A percentile compares a stretch with the other conserved stretches of the same genome.
These are phyloP conservation scores for Misgurnus mizolepis DNA, from an alignment of 2,113 vertebrate genomes.

Conservation along the genomic window DNA sequence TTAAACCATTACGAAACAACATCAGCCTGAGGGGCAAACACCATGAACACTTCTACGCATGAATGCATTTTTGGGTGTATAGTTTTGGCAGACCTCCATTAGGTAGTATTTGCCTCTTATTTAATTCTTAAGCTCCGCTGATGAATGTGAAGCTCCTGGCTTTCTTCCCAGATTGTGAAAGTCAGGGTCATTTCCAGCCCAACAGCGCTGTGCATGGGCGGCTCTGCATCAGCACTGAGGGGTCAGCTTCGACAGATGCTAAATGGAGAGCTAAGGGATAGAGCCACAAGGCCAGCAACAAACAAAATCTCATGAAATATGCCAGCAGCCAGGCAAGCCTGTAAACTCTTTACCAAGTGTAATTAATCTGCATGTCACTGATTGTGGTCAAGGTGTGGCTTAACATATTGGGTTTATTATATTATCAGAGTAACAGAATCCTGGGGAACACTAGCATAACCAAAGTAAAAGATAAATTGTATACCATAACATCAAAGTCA, in stretches of 20 bases:
- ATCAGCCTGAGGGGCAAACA: not conserved
- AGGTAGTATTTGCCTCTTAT: constrained; percentile 26
- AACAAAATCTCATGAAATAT: constrained; percentile 42
- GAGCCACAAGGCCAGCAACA: constrained; percentile 53
- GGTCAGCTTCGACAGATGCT: constrained; percentile 51
- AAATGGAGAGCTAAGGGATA: constrained; percentile 53
- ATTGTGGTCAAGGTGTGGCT: constrained; percentile 3
- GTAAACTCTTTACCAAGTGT: not conserved
- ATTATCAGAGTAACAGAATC: not conserved
- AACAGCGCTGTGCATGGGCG: constrained; percentile 47
- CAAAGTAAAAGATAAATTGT: too few species aligned
- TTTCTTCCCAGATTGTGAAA: constrained; percentile 58
- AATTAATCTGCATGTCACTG: constrained; percentile 37
- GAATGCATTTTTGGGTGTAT: constrained; percentile 9
- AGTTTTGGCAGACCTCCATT: constrained; percentile 5
- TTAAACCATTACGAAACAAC: not conserved
- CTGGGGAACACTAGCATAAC: too few species aligned
- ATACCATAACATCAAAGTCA: too few species aligned
- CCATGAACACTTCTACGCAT: not conserved
- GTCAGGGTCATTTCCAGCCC: constrained; percentile 51
- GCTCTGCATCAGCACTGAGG: constrained; percentile 47
- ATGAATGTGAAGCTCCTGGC: constrained; percentile 55
- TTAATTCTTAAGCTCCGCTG: constrained; percentile 8
- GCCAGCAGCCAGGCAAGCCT: constrained; percentile 12
- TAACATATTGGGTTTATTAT: not conserved